These are phyloP conservation scores for Clinocottus analis DNA, from an alignment of 2,113 vertebrate genomes.

Conservation along the genomic window DNA sequence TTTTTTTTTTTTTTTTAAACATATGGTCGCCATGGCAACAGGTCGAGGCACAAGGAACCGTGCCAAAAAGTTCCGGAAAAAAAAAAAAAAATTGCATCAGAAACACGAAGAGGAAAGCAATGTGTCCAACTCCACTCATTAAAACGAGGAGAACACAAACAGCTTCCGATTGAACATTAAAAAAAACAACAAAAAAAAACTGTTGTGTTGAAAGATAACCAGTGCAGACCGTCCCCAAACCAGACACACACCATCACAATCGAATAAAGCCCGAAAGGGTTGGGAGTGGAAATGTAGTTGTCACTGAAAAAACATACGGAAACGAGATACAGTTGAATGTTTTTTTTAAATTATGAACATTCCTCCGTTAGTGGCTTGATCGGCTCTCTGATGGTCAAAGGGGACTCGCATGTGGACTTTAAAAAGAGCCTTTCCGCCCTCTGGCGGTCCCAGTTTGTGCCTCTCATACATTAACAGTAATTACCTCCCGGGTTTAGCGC, in stretches of 20 bases:
- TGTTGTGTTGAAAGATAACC: conserved; percentile 13
- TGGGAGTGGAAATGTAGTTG: background rate
- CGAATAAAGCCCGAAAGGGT: background rate
- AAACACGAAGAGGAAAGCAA: background rate
- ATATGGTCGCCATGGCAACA: conserved; percentile 43
- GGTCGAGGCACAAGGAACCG: conserved; percentile 22
- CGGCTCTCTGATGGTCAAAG: background rate
- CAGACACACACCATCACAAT: background rate
- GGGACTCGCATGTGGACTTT: background rate
- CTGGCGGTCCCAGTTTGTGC: background rate
- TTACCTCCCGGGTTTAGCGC: background rate
- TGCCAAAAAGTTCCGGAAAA: background rate
- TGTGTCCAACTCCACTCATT: conserved; percentile 2
- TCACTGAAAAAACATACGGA: too few species aligned
- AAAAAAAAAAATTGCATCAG: conserved; percentile 1
- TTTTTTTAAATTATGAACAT: too few species aligned
- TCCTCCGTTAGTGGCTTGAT: too few species aligned
- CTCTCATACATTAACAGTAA: background rate
- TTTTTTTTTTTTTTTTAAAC: too few species aligned
- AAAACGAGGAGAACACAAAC: background rate
- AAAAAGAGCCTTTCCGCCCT: background rate
- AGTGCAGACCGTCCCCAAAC: too few species aligned
- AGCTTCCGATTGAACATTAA: background rate
- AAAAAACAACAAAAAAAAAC: background rate
- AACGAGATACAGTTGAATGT: too few species aligned